Conservation (phyloP, 2,888 invertebrate species). For the Eulithis testata region DNA sequence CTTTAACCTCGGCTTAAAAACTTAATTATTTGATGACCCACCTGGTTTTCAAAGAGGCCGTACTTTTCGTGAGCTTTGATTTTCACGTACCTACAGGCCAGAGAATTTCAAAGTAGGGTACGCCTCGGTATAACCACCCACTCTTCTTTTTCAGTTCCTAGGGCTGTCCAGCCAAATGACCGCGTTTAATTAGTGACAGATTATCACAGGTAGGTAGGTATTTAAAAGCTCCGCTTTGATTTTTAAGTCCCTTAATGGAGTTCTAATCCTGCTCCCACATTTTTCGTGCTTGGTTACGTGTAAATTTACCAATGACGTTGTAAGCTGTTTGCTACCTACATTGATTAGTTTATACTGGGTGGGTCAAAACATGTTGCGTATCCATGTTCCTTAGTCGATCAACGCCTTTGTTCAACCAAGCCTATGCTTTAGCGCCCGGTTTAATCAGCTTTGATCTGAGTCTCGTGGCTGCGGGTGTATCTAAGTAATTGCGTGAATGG, state of each 20-base stretch:
- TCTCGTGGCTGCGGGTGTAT: conserved; percentile 10
- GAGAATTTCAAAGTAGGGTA: no score
- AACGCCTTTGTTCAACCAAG: conserved; percentile 57
- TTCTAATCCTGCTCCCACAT: neutral
- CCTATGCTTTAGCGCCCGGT: conserved; percentile 48
- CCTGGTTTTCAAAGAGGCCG: neutral
- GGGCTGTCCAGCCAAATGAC: neutral
- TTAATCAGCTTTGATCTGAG: conserved; percentile 56
- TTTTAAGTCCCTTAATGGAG: neutral
- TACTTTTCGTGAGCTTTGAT: no score
- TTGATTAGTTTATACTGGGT: conserved; percentile 3
- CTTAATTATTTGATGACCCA: neutral
- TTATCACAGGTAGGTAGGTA: conserved; percentile 2
- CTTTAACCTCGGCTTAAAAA: neutral
- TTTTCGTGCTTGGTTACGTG: neutral
- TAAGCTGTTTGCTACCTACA: neutral
- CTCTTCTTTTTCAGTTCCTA: neutral
- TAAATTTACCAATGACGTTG: neutral
- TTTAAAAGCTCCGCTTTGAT: conserved; percentile 12
- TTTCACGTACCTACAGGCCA: no score
- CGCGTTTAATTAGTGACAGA: neutral
- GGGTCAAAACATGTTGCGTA: conserved; percentile 31
- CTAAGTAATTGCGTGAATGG: conserved; percentile 5
- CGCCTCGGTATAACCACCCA: neutral
- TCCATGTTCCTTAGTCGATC: conserved; percentile 26